Conservation (phyloP, 2,797 vertebrate genomes). For the Prunella strophiata region DNA sequence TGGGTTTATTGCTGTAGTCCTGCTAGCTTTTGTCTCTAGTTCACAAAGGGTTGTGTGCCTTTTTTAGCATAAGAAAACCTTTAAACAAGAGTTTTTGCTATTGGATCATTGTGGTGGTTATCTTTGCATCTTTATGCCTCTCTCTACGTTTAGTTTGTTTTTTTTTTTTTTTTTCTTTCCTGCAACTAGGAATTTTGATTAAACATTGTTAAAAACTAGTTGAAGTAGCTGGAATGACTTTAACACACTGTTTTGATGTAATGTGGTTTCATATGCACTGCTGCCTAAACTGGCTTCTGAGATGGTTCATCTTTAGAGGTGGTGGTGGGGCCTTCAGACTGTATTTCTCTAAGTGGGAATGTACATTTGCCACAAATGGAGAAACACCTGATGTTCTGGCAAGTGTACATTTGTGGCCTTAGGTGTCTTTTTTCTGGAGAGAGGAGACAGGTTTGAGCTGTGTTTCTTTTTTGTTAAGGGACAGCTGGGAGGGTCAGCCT, state of each 20-base stretch:
- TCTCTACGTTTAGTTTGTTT: neutral
- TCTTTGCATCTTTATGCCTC: slow-evolving; percentile 63
- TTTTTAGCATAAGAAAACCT: slow-evolving; percentile 74
- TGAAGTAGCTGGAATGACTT: slow-evolving; percentile 50
- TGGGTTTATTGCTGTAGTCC: slow-evolving; percentile 73
- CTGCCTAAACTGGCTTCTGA: slow-evolving; percentile 33
- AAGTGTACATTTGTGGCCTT: slow-evolving; percentile 55
- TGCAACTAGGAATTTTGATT: slow-evolving; percentile 44
- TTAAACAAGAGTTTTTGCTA: slow-evolving; percentile 56
- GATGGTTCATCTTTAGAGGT: neutral
- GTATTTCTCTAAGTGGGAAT: slow-evolving; percentile 38
- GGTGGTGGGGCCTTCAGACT: neutral
- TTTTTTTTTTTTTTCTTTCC: neutral
- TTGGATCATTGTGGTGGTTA: slow-evolving; percentile 61
- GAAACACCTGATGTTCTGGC: slow-evolving; percentile 41
- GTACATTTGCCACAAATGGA: slow-evolving; percentile 14
- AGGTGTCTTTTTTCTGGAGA: slow-evolving; percentile 20
- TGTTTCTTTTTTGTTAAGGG: slow-evolving; percentile 49
- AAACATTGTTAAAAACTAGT: slow-evolving; percentile 37
- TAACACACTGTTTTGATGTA: neutral
- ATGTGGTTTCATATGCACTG: neutral
- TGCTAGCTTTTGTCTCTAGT: slow-evolving; percentile 76
- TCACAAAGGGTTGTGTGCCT: slow-evolving; percentile 74
- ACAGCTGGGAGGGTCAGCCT: slow-evolving; percentile 46
- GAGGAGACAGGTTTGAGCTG: slow-evolving; percentile 46